Evolutionary conservation across 2,113 vertebrate genomes (phyloP).

Genomic region (Saccopteryx leptura): DNA sequence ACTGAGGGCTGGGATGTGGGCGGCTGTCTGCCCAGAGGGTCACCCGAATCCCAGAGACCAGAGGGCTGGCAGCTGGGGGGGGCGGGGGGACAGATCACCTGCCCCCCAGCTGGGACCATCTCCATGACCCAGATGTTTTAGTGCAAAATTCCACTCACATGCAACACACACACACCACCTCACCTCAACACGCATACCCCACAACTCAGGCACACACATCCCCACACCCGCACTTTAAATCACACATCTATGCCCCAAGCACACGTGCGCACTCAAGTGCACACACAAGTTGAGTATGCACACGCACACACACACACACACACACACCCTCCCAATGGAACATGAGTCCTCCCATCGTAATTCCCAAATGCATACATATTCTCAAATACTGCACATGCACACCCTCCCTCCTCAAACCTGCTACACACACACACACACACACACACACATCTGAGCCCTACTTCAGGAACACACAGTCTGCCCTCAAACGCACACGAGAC

Average conservation of each 20-base stretch:
- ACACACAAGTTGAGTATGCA: neutral
- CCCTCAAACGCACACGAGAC: neutral
- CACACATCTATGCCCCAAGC: neutral
- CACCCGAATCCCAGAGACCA: conserved; percentile 14
- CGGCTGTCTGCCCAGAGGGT: neutral
- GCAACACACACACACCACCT: neutral
- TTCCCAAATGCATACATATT: neutral
- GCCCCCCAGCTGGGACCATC: neutral
- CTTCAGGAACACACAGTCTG: neutral
- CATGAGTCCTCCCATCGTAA: neutral
- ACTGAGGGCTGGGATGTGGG: neutral
- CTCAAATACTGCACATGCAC: neutral
- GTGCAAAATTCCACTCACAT: conserved; percentile 9
- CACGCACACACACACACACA: neutral
- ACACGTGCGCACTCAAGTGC: neutral
- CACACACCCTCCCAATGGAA: neutral
- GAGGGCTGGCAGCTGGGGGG: neutral
- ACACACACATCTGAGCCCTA: neutral
- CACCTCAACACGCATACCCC: neutral
- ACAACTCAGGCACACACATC: neutral
- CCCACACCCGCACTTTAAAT: neutral
- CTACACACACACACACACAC: neutral
- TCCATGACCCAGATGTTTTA: neutral
- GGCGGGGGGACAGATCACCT: neutral
- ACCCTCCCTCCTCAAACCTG: neutral